These are phyloP conservation scores for Aphelenchoides besseyi DNA, from an alignment of 1,140 invertebrate genomes.

Conservation along the genomic window DNA sequence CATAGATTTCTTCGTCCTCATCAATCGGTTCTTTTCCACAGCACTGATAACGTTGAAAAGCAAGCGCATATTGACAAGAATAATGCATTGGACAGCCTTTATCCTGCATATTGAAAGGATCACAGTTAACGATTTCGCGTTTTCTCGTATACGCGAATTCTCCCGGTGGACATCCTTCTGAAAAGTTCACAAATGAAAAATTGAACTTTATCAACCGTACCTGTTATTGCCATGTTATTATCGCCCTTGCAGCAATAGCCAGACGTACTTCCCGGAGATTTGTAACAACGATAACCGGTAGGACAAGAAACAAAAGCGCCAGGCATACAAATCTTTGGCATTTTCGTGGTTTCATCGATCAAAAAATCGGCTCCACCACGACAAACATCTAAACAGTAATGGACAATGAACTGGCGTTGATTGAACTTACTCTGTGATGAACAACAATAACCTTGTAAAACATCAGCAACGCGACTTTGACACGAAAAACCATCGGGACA, in stretches of 20 bases:
- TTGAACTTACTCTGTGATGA: conserved; percentile 43
- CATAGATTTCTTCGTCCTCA: conserved; percentile 46
- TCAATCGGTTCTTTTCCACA: conserved; percentile 56
- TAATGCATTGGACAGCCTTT: conserved; percentile 47
- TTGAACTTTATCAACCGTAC: conserved; percentile 10
- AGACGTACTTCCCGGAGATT: conserved; percentile 23
- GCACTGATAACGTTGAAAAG: conserved; percentile 56
- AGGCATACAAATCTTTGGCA: conserved; percentile 56
- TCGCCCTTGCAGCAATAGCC: conserved; percentile 60
- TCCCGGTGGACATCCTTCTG: conserved; percentile 47
- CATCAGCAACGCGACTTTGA: conserved; percentile 34
- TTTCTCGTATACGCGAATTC: conserved; percentile 51
- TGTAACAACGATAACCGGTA: conserved; percentile 48
- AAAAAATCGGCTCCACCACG: conserved; percentile 52
- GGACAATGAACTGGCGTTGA: not conserved
- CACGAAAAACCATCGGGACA: conserved; percentile 48
- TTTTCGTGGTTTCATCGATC: conserved; percentile 56
- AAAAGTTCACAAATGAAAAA: conserved; percentile 8
- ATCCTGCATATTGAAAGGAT: conserved; percentile 53
- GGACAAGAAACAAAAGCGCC: conserved; percentile 54
- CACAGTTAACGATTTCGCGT: conserved; percentile 51
- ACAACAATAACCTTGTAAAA: conserved; percentile 58
- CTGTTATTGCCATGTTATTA: conserved; percentile 28
- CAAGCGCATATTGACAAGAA: conserved; percentile 52
- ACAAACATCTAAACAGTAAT: conserved; percentile 50